These are phyloP conservation scores for Sarcophaga bullata DNA, from an alignment of 1,140 invertebrate species.

Conservation along the genomic window DNA sequence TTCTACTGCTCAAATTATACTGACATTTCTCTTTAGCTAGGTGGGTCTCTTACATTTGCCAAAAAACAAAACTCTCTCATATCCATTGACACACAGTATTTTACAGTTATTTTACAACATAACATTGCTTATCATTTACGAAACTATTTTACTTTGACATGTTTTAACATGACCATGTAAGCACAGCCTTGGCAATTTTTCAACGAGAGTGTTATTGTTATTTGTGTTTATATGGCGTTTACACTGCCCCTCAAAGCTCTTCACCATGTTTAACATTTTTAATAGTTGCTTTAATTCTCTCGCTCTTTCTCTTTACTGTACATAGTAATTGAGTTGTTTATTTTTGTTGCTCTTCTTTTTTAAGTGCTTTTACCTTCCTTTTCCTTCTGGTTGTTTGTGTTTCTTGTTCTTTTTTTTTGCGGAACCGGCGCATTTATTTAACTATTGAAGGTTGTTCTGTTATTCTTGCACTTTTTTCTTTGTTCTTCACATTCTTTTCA, in stretches of 20 bases:
- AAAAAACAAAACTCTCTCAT: background rate
- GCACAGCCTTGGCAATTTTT: conserved; percentile 26
- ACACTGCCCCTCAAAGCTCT: background rate
- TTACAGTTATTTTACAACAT: background rate
- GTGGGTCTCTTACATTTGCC: conserved; percentile 20
- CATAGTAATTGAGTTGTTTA: too few relatives aligned
- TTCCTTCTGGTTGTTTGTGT: background rate
- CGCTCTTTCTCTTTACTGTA: background rate
- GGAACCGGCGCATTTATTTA: conserved; percentile 33
- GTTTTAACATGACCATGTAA: conserved; percentile 36
- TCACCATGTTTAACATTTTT: background rate
- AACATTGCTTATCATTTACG: background rate
- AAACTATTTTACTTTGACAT: background rate
- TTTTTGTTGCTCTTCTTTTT: background rate
- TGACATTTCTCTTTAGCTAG: conserved; percentile 6
- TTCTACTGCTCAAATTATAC: conserved; percentile 14
- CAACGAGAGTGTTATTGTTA: background rate
- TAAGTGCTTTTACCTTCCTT: background rate
- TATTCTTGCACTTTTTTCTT: background rate
- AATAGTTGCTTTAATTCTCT: background rate
- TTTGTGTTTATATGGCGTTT: background rate
- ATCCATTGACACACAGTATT: background rate
- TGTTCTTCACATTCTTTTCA: background rate
- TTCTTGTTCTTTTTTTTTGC: background rate
- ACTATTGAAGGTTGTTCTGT: conserved; percentile 23